Evolutionary conservation across 23 tunicate species (phyloP).

Genomic region (Halocynthia roretzi): DNA sequence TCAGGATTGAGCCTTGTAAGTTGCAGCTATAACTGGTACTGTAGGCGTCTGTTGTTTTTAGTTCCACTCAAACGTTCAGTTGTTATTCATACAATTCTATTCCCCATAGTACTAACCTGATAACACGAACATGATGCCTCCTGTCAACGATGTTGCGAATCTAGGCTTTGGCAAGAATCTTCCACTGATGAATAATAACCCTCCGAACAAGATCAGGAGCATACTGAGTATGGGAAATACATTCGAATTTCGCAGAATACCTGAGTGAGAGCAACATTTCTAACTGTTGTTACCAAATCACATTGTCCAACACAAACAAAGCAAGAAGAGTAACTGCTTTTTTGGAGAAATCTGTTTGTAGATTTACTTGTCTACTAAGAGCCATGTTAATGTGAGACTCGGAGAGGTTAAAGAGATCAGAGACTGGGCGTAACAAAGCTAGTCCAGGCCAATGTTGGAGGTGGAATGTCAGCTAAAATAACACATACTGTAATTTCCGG

Average conservation of each 20-base stretch:
- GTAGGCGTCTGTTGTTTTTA: too few relatives aligned
- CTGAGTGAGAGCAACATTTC: not conserved
- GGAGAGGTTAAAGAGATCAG: too few relatives aligned
- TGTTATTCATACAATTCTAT: too few relatives aligned
- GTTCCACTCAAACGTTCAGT: too few relatives aligned
- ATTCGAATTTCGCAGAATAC: conserved; percentile 19
- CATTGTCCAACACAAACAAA: not conserved
- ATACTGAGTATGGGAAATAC: conserved; percentile 38
- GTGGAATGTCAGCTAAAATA: too few relatives aligned
- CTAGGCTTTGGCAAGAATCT: not conserved
- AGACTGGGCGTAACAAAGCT: too few relatives aligned
- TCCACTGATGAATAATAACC: conserved; percentile 4
- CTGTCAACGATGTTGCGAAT: conserved; percentile 3
- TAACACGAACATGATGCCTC: conserved; percentile 42
- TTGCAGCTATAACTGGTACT: not conserved
- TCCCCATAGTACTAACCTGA: conserved; percentile 34
- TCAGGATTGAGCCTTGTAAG: not conserved
- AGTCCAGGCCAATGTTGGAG: too few relatives aligned
- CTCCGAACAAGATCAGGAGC: conserved; percentile 8
- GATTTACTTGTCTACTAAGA: not conserved
- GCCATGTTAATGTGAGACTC: not conserved
- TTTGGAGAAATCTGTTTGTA: not conserved
- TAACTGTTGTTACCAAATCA: too few relatives aligned
- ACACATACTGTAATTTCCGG: too few relatives aligned
- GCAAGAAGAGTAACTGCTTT: not conserved